Evolutionary conservation across 1,140 invertebrate species (phyloP), one percentile per base, ranked within the genome.

Genomic region (Papilio machaon): DNA sequence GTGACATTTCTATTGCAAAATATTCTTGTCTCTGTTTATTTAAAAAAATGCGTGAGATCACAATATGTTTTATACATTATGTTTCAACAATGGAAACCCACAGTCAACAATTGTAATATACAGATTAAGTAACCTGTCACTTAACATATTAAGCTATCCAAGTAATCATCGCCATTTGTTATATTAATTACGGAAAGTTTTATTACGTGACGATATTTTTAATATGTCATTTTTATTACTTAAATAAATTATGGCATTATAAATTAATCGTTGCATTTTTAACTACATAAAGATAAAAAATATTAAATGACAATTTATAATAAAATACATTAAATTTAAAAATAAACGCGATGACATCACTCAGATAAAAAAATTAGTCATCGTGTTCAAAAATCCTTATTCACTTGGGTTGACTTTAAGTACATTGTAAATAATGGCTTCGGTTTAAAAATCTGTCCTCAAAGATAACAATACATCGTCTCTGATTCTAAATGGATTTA

Each of bases 401-500:
- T 23, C 73, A 54, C 3, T 75, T 17, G 47, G 73, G 23, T 75
- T 75, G 73, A 75, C 73, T 30, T 52, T 75, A 49, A 75, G 73
- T 75, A 75, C 11, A 15, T 52, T 52, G 47, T 75, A 75, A 75
- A 75, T 75, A 75, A 75, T 75, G 46, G 11, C 52, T 75, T 47
- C 35, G 47, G 19, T 52, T 73, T 75, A 30, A 75, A 73, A 67
- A 67, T 67, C 47, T 23, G 46, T 75, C 47, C 73, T 19, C 1
- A 11, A 47, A 75, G 47, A 75, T 49, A 11, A 46, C 8, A 74
- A 49, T 47, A 52, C 47, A 8, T 13, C 17, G 7, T 35, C 43
- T 46, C 38, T 17, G 43, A n/a, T 10, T 38, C 8, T 75, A 75
- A 47, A 47, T 75, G 73, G 73, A 75, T 49, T 75, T 23, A 52